Conservation (phyloP, 1,140 invertebrate species). For the Galendromus occidentalis region DNA sequence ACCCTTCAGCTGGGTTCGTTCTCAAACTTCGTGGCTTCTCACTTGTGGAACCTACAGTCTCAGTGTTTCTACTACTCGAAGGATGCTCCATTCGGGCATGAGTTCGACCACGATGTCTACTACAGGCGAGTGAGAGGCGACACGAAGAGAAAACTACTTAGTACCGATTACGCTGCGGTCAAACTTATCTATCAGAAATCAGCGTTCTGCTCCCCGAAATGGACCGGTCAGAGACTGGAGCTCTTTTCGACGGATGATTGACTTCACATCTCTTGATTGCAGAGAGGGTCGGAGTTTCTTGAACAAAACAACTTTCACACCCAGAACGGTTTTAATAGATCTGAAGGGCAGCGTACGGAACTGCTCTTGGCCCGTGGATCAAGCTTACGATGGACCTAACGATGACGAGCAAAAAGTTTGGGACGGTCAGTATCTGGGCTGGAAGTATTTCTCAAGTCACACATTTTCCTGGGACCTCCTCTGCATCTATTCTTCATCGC, state of each 20-base stretch:
- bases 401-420: background rate
- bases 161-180: too few species aligned
- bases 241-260: too few species aligned
- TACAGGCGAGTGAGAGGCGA: background rate
- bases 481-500: too few species aligned
- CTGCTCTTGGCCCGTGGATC: background rate
- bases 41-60: background rate
- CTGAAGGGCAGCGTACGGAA: background rate
- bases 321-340: background rate
- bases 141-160: too few species aligned
- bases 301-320: constrained; percentile 1
- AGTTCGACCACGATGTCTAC: constrained; percentile 3
- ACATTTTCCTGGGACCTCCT: too few species aligned
- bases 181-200: too few species aligned
- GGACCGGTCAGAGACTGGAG: too few species aligned
- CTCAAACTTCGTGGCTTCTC: background rate
- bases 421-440: background rate
- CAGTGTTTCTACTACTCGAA: constrained; percentile 3
- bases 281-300: background rate
- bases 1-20: constrained; percentile 2
- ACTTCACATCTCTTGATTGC: too few species aligned
- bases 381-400: background rate
- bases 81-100: background rate
- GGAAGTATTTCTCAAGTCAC: too few species aligned
- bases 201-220: too few species aligned